Base-by-base conservation (phyloP, 1,140 invertebrate genomes). In the Pogonomyrmex californicus region DNA sequence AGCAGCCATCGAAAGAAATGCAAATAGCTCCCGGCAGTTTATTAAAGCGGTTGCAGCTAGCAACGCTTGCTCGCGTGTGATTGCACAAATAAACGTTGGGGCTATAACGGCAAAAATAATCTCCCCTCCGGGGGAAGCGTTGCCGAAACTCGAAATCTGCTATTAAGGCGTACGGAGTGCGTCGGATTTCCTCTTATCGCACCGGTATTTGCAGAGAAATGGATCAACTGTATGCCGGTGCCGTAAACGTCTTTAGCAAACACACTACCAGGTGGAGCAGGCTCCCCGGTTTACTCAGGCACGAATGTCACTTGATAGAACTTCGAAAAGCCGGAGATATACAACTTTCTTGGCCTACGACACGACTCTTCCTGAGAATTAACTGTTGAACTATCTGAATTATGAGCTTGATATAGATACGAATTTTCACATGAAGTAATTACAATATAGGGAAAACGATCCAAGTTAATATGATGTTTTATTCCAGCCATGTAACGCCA, bases 171-270 rank as follows among this genome's bases (percentile, higher is more conserved):
- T 90, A 89, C 49, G 38, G 47, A 85, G 87, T 86, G 77, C 88
- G 58, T 47, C 49, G 76, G 33, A 70, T 86, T 86, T 71, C 60
- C 70, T 71, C 88, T 90, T 90, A 90, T 90, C 89, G 70, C 58
- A 54, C 17, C 44, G 75, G 75, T 90, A 90, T 90, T 90, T 90
- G 88, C 78, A 87, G 88, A 90, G 86, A 73, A 90, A 85, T 89
- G 89, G 89, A 90, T 90, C 89, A 85, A 90, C 88, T 70, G 70
- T 76, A 81, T 41, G 51, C 60, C 66, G 78, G 60, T 78, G 77
- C 75, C 76, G 88, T 87, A 90, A 90, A 90, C 89, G 89, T 90
- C 89, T 87, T 85, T 4, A 70, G 81, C 86, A 87, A 90, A 90
- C 82, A 90, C 71, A 58, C 70, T 73, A 73, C 23, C 76, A 82